phyloP scores from a whole-genome alignment of 2,888 invertebrate genomes.

The Agrochola lychnidis region DNA sequence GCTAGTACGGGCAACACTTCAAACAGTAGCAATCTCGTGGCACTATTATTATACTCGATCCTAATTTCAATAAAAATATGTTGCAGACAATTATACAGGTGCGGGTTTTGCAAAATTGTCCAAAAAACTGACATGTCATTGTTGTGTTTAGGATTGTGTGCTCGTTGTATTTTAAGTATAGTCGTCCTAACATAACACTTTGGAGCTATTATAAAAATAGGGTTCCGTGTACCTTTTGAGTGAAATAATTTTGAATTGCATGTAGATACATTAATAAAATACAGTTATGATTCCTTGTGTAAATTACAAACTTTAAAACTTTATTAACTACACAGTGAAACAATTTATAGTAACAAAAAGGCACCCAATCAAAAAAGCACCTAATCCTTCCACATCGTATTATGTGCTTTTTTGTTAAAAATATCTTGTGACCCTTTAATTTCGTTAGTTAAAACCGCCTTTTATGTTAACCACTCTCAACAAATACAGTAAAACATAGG shows the following conservation, averaged over 20 bases:
- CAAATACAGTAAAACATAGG: not conserved
- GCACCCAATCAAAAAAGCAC: no score
- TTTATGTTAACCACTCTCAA: not conserved
- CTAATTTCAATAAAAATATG: constrained; percentile 51
- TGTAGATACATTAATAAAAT: not conserved
- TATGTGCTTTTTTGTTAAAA: not conserved
- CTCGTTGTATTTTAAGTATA: constrained; percentile 60
- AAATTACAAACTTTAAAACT: not conserved
- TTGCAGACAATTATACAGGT: constrained; percentile 46
- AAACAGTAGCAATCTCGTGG: constrained; percentile 37
- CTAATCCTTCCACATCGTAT: not conserved
- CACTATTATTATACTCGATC: constrained; percentile 33
- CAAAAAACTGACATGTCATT: constrained; percentile 55
- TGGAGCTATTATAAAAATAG: constrained; percentile 60
- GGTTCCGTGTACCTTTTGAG: constrained; percentile 48
- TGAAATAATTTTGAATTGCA: not conserved
- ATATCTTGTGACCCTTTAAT: not conserved
- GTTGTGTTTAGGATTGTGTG: constrained; percentile 60
- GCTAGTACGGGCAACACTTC: not conserved
- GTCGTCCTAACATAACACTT: constrained; percentile 79
- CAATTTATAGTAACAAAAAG: not conserved
- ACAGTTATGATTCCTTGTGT: not conserved
- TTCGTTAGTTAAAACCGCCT: not conserved
- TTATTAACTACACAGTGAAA: not conserved
- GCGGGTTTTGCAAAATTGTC: constrained; percentile 62